Percentiles rank a stretch among this genome's conserved stretches.
These are phyloP conservation scores for Branchellion lobata DNA, from an alignment of 2,888 invertebrate species.

Conservation along the genomic window DNA sequence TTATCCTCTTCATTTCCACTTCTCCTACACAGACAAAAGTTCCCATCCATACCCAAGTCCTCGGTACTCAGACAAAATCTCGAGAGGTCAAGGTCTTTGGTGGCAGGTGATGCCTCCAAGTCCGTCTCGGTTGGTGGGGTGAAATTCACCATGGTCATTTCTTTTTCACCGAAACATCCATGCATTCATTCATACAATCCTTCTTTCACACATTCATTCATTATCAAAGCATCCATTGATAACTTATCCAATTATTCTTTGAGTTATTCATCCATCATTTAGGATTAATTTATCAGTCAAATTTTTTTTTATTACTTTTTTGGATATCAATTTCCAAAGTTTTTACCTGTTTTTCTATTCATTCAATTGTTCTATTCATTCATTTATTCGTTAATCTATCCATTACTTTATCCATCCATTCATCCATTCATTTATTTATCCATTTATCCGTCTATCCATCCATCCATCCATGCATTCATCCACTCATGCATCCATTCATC, in stretches of 20 bases:
- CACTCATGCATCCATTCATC: not conserved
- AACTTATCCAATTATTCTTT: too few species aligned
- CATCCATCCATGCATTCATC: not conserved
- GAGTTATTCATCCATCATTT: too few species aligned
- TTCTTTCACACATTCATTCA: too few species aligned
- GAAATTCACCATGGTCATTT: too few species aligned
- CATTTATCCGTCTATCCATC: constrained; percentile 5
- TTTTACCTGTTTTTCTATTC: not conserved
- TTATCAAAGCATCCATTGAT: too few species aligned
- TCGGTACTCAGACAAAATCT: not conserved
- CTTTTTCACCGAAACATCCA: too few species aligned
- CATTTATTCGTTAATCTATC: not conserved
- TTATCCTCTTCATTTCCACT: too few species aligned
- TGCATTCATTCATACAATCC: too few species aligned
- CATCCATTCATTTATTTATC: not conserved
- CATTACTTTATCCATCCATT: not conserved
- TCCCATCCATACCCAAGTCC: not conserved
- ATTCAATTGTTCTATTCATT: not conserved
- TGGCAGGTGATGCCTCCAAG: constrained; percentile 12
- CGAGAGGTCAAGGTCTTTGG: constrained; percentile 11
- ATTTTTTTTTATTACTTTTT: not conserved
- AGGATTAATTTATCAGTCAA: too few species aligned
- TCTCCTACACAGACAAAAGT: constrained; percentile 17
- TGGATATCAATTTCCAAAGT: not conserved
- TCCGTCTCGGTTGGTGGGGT: not conserved